Evolutionary conservation across 2,888 invertebrate species (phyloP).

Genomic region (Hirudinaria manillensis): DNA sequence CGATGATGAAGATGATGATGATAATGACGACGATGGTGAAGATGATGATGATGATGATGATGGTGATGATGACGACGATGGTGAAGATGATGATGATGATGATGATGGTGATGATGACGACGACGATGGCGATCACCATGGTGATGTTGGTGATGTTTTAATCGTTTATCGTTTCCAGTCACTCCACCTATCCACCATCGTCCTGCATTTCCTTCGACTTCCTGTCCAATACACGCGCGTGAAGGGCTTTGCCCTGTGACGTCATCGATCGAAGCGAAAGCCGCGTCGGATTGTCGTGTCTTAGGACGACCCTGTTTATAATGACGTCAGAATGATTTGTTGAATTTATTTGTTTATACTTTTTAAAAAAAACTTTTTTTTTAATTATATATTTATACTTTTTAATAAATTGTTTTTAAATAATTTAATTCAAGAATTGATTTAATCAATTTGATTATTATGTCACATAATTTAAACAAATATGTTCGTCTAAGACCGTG

Average conservation of each 20-base stretch:
- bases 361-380: too few relatives aligned
- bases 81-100: conserved; percentile 16
- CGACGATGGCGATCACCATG: conserved; percentile 21
- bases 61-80: conserved; percentile 25
- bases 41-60: conserved; percentile 27
- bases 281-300: background rate
- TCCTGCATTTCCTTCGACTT: conserved; percentile 30
- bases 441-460: too few relatives aligned
- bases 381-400: too few relatives aligned
- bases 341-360: too few relatives aligned
- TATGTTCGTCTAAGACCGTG: too few relatives aligned
- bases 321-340: too few relatives aligned
- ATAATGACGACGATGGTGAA: conserved; percentile 26
- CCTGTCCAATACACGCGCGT: background rate
- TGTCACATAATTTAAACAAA: too few relatives aligned
- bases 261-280: background rate
- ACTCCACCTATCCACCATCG: conserved; percentile 26
- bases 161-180: background rate
- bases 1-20: conserved; percentile 32
- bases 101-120: conserved; percentile 14
- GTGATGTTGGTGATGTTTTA: conserved; percentile 64
- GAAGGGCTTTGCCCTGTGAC: background rate
- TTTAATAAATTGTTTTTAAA: too few relatives aligned
- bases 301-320: too few relatives aligned
- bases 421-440: too few relatives aligned